Evolutionary conservation across 1,140 invertebrate species (phyloP).

Genomic region (Chironomus striatipennis): DNA sequence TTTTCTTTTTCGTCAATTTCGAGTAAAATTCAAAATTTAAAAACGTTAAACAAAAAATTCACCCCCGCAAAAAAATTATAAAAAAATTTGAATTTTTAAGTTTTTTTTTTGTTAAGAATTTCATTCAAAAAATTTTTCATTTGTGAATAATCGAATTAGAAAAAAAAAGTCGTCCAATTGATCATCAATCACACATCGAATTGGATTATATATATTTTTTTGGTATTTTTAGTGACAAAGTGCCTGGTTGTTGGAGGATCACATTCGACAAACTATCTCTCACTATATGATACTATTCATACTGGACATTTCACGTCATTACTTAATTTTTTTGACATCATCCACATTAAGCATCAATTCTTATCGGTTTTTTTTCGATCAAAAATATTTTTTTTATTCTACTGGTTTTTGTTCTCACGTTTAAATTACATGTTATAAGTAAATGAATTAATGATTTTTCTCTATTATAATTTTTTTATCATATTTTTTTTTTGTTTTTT

Average conservation of each 20-base stretch:
- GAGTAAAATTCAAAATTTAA: too few species aligned
- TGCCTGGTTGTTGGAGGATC: slow-evolving; percentile 11
- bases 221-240: slow-evolving; percentile 1
- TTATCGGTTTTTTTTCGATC: neutral
- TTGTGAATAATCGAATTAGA: neutral
- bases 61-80: too few species aligned
- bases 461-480: neutral
- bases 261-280: slow-evolving; percentile 5
- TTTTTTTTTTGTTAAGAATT: too few species aligned
- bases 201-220: neutral
- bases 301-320: neutral
- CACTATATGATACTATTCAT: neutral
- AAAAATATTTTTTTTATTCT: neutral
- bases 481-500: slow-evolving; percentile 5
- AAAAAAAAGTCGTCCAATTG: neutral
- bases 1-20: too few species aligned
- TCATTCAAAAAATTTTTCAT: neutral
- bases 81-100: too few species aligned
- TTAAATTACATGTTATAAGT: slow-evolving; percentile 9
- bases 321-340: neutral
- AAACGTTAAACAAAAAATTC: too few species aligned
- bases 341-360: slow-evolving; percentile 8
- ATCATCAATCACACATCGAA: neutral
- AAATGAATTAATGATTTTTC: slow-evolving; percentile 15
- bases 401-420: neutral